Evolutionary conservation across 2,797 vertebrate species (phyloP).

Genomic region (Enteromius anoplus): DNA sequence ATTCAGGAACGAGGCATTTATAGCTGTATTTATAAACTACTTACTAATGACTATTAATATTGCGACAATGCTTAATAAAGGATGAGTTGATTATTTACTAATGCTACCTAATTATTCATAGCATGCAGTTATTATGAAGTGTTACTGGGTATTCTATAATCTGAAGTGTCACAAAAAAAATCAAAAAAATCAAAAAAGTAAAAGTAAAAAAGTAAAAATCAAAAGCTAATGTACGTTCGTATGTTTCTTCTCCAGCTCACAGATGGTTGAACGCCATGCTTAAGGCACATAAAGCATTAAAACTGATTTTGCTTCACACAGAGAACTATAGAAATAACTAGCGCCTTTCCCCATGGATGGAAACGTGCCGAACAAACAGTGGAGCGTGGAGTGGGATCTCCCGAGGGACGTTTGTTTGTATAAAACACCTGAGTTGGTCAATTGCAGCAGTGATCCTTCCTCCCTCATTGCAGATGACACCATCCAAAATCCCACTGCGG

Average conservation of each 20-base stretch:
- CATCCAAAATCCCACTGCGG: slow-evolving; percentile 40
- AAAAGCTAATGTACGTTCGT: not conserved
- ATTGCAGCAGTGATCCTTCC: slow-evolving; percentile 19
- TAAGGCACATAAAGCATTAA: slow-evolving; percentile 3
- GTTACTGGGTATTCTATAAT: not conserved
- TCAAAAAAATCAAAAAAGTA: too few relatives aligned
- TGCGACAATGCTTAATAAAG: too few relatives aligned
- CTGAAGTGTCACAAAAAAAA: not conserved
- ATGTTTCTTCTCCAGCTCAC: not conserved
- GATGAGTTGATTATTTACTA: too few relatives aligned
- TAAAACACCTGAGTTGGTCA: not conserved
- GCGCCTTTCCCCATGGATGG: not conserved
- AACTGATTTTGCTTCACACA: not conserved
- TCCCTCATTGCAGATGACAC: slow-evolving; percentile 24
- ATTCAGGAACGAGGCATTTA: too few relatives aligned
- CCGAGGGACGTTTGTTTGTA: not conserved
- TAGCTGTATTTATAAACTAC: too few relatives aligned
- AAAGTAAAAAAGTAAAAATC: too few relatives aligned
- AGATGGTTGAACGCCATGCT: not conserved
- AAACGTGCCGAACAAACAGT: not conserved
- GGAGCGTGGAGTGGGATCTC: not conserved
- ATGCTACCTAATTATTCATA: too few relatives aligned
- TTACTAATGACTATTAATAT: too few relatives aligned
- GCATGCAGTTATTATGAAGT: too few relatives aligned
- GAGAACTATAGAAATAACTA: not conserved